phyloP scores from a whole-genome alignment of 64 coral and sea anemone genomes.

The Pachyseris speciosa region DNA sequence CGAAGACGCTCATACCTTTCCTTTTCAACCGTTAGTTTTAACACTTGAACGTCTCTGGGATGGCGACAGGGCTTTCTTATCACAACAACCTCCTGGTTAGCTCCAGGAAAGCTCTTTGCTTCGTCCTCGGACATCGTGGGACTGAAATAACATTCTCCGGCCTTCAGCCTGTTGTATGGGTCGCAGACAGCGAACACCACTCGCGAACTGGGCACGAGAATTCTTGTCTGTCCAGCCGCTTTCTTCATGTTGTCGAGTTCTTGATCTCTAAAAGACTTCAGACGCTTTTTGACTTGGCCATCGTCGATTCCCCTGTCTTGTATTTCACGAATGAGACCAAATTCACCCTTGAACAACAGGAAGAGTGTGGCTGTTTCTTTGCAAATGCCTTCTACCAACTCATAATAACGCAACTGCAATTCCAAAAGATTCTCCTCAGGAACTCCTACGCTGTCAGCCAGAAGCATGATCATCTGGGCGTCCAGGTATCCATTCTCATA shows the following conservation, averaged over 20 bases:
- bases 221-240: slow-evolving; percentile 24
- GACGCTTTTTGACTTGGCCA: neutral
- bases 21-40: slow-evolving; percentile 28
- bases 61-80: slow-evolving; percentile 58
- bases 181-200: slow-evolving; percentile 74
- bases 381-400: slow-evolving; percentile 34
- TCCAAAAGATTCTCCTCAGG: slow-evolving; percentile 16
- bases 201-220: slow-evolving; percentile 64
- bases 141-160: slow-evolving; percentile 72
- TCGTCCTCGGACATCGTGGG: slow-evolving; percentile 44
- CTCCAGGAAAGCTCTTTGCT: neutral
- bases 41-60: slow-evolving; percentile 55
- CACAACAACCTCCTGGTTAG: slow-evolving; percentile 18
- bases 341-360: slow-evolving; percentile 6
- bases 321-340: neutral
- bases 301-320: slow-evolving; percentile 10
- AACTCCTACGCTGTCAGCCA: slow-evolving; percentile 50
- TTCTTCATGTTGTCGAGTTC: slow-evolving; percentile 42
- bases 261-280: neutral
- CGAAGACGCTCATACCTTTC: slow-evolving; percentile 14
- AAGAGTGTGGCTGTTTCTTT: neutral
- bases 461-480: slow-evolving; percentile 49
- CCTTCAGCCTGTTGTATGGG: slow-evolving; percentile 40
- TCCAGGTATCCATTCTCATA: slow-evolving; percentile 83
- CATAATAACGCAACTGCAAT: slow-evolving; percentile 64